Base-by-base conservation (phyloP, 2,113 vertebrate genomes). In the Lepidothrix coronata region DNA sequence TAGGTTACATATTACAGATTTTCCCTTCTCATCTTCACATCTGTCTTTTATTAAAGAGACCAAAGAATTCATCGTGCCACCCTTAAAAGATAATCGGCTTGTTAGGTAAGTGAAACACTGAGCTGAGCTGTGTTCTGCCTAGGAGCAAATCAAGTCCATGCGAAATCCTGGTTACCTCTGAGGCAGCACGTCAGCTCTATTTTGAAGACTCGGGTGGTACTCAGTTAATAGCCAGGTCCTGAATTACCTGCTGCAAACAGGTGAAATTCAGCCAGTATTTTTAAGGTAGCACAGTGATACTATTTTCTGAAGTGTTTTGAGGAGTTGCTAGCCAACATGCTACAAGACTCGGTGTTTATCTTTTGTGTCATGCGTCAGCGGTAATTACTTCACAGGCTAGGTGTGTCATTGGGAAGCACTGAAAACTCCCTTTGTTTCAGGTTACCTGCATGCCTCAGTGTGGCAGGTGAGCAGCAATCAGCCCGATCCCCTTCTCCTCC, bases 361-460 rank as follows among this genome's bases (percentile, higher is more conserved):
- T 95, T 97, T 48, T 62, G 77, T 95, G 95, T 92, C 89, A 95
- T 95, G 94, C 93, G 91, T 97, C 95, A 97, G 89, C 96, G 68
- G 91, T 92, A 95, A 97, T 97, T 97, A 95, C 92, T 95, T 96
- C 95, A 95, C 86, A 61, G 91, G 75, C 89, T 95, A 93, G 96
- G 96, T 93, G 95, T 97, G 96, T 91, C 94, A 27, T 22, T 89
- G 80, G 89, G 96, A 95, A 96, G 91, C 86, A 89, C 89, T 96
- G 94, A 97, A 95, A 97, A 96, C 95, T 95, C 94, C 91, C 95
- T 96, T 97, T 97, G 96, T 97, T 96, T 92, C 93, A 91, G 76
- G 93, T 81, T 95, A 77, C 89, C 76, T 95, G 76, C 66, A 52
- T 95, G 89, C 95, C 70, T 92, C 65, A n/a, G 68, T 72, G 86